Evolutionary conservation across 2,113 vertebrate genomes (phyloP).

Genomic region (Pungitius pungitius): DNA sequence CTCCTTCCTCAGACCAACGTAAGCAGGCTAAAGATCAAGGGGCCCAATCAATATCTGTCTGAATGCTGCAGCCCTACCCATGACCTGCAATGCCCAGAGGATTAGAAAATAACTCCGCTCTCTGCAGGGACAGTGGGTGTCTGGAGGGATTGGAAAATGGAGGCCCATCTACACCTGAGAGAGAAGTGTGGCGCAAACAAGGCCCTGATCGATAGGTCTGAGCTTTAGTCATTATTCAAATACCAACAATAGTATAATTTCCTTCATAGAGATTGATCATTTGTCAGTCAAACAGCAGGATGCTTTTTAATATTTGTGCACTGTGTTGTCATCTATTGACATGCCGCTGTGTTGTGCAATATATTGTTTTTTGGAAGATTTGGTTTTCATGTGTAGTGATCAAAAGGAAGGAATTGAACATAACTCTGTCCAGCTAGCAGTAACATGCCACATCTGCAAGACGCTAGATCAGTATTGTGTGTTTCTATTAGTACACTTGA

Average conservation of each 20-base stretch:
- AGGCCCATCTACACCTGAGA: constrained; percentile 14
- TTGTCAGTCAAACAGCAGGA: background rate
- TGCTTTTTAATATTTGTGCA: background rate
- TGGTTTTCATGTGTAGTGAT: background rate
- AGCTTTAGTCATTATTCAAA: constrained; percentile 30
- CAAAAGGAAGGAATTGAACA: constrained; percentile 3
- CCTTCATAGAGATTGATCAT: background rate
- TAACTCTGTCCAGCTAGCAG: background rate
- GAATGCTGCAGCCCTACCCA: constrained; percentile 7
- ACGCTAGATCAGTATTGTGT: constrained; percentile 10
- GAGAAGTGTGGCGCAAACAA: constrained; percentile 17
- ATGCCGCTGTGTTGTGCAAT: background rate
- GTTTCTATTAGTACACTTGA: constrained; percentile 4
- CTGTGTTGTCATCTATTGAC: background rate
- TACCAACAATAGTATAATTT: background rate
- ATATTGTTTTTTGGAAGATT: background rate
- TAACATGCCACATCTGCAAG: background rate
- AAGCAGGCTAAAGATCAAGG: constrained; percentile 43
- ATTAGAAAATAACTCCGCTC: constrained; percentile 35
- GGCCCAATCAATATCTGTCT: constrained; percentile 51
- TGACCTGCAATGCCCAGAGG: constrained; percentile 21
- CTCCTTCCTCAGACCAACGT: constrained; percentile 28
- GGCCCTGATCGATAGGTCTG: constrained; percentile 53
- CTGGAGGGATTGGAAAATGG: constrained; percentile 21
- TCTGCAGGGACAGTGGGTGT: constrained; percentile 27